These are phyloP conservation scores for Channa argus DNA, from an alignment of 2,113 vertebrate species.

Conservation along the genomic window DNA sequence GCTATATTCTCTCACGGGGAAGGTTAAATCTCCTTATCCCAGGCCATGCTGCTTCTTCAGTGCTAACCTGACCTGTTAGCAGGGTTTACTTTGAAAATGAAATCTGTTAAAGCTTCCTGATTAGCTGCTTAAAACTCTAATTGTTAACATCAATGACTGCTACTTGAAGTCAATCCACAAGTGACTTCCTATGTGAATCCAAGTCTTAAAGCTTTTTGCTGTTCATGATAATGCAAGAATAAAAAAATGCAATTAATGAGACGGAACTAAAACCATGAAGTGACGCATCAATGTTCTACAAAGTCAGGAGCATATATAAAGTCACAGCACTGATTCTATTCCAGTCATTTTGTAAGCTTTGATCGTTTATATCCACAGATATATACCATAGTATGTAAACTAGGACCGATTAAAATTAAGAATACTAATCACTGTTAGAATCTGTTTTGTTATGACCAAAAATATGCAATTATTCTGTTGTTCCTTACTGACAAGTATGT, in stretches of 20 bases:
- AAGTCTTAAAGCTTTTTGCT: not conserved
- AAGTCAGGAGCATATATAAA: no score
- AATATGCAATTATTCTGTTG: not conserved
- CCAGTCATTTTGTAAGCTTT: not conserved
- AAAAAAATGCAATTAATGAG: not conserved
- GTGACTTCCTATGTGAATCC: conserved; percentile 2
- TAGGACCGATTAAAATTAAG: not conserved
- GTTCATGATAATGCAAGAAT: not conserved
- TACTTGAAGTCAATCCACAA: conserved; percentile 13
- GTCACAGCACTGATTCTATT: not conserved
- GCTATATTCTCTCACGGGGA: conserved; percentile 39
- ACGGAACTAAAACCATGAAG: no score
- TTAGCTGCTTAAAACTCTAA: conserved; percentile 66
- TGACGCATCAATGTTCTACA: no score
- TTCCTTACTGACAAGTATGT: conserved; percentile 43
- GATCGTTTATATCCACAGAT: not conserved
- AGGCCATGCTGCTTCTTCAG: conserved; percentile 55
- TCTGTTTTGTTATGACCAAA: not conserved
- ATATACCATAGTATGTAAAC: not conserved
- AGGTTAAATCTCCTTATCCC: conserved; percentile 75
- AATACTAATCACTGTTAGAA: no score
- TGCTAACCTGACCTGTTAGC: conserved; percentile 71
- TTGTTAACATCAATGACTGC: conserved; percentile 54
- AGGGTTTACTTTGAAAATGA: conserved; percentile 71
- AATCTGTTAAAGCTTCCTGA: conserved; percentile 69